These are phyloP conservation scores for Gobius niger DNA, from an alignment of 2,113 vertebrate species.

Conservation along the genomic window DNA sequence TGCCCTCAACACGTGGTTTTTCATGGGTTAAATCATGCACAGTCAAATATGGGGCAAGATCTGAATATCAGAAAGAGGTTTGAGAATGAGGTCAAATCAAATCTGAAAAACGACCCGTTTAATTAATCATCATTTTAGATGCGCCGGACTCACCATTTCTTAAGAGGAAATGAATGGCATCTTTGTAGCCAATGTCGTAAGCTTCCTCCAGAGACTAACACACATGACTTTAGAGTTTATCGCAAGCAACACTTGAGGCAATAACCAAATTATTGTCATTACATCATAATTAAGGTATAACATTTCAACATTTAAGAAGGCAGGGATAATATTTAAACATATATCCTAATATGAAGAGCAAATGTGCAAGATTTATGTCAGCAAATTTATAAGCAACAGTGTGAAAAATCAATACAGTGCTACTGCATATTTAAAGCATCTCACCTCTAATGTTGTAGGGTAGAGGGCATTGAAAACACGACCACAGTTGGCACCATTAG, in stretches of 20 bases:
- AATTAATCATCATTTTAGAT: neutral
- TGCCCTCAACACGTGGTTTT: neutral
- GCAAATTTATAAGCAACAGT: no score
- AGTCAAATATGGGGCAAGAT: constrained; percentile 12
- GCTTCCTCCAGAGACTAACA: constrained; percentile 65
- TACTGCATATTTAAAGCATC: constrained; percentile 1
- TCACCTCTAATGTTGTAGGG: constrained; percentile 79
- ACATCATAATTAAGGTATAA: no score
- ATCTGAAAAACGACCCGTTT: neutral
- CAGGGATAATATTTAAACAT: no score
- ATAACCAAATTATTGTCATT: no score
- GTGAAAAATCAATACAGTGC: neutral
- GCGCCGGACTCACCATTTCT: constrained; percentile 50
- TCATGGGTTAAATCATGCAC: neutral
- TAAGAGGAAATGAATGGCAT: constrained; percentile 61
- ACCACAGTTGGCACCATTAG: constrained; percentile 80
- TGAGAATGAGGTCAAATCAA: neutral
- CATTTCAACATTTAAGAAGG: no score
- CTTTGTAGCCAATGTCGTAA: constrained; percentile 69
- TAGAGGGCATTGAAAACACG: constrained; percentile 82
- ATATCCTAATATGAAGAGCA: no score
- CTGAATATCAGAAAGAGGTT: constrained; percentile 7
- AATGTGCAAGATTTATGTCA: no score
- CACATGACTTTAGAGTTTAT: neutral
- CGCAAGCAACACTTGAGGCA: neutral